Conservation (phyloP, 2,113 vertebrate genomes). For the Elaphurus davidianus region DNA sequence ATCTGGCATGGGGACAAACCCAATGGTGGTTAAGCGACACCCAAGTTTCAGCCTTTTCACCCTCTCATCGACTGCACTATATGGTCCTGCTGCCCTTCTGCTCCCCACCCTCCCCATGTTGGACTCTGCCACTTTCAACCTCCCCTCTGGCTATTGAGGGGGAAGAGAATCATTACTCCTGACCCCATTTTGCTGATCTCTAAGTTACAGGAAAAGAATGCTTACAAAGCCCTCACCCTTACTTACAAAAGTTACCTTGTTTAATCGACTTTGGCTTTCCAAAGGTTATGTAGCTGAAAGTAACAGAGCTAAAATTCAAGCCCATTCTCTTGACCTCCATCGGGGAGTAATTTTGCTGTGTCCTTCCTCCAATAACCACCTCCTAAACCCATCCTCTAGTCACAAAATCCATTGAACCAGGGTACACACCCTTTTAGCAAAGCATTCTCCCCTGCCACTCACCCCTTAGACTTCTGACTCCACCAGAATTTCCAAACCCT, state of each 20-base stretch:
- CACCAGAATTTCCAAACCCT: not conserved
- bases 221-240: not conserved
- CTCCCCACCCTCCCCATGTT: no score
- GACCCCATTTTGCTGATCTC: not conserved
- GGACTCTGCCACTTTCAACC: not conserved
- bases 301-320: not conserved
- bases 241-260: not conserved
- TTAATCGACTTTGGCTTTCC: not conserved
- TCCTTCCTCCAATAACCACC: not conserved
- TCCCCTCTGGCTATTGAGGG: not conserved
- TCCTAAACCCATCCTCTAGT: not conserved
- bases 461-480: not conserved
- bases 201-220: not conserved
- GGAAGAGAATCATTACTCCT: not conserved
- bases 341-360: not conserved
- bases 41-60: not conserved
- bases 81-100: not conserved
- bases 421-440: not conserved
- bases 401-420: not conserved
- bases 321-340: not conserved
- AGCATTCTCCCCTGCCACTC: not conserved
- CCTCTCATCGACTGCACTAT: not conserved
- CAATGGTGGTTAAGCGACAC: not conserved
- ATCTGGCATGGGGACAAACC: constrained; percentile 71
- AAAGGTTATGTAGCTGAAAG: not conserved